These are phyloP conservation scores for Spatulosminthurus flaviceps DNA, from an alignment of 2,888 invertebrate genomes.

Conservation along the genomic window DNA sequence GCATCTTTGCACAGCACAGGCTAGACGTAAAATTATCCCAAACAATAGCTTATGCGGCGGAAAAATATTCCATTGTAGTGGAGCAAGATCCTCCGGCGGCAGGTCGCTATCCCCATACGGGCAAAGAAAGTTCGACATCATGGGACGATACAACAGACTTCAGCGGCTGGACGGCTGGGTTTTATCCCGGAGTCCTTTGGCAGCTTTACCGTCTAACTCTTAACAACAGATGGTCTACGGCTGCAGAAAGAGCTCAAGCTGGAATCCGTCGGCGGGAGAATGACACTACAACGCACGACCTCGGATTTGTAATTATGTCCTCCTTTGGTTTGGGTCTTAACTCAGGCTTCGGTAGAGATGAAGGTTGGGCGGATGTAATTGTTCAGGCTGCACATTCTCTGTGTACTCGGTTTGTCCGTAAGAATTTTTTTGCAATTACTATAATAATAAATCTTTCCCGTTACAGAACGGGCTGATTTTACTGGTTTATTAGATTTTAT, in stretches of 20 bases:
- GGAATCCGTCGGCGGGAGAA: conserved; percentile 53
- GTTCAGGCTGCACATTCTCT: conserved; percentile 57
- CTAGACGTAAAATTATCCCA: background rate
- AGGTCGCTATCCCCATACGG: conserved; percentile 44
- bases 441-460: too few relatives aligned
- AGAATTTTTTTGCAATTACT: too few relatives aligned
- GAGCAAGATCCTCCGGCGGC: background rate
- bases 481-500: too few relatives aligned
- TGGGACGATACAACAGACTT: conserved; percentile 47
- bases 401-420: conserved; percentile 57
- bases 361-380: conserved; percentile 50
- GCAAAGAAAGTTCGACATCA: conserved; percentile 39
- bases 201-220: conserved; percentile 58
- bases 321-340: conserved; percentile 59
- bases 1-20: background rate
- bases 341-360: conserved; percentile 41
- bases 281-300: conserved; percentile 60
- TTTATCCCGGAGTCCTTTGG: conserved; percentile 61
- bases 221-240: conserved; percentile 50
- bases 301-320: conserved; percentile 62
- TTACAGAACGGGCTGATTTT: too few relatives aligned
- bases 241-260: conserved; percentile 55
- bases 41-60: conserved; percentile 1
- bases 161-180: conserved; percentile 59
- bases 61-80: conserved; percentile 13